These are phyloP conservation scores for Pangasius sanitwongsei DNA, from an alignment of 2,797 vertebrate genomes.

Conservation along the genomic window DNA sequence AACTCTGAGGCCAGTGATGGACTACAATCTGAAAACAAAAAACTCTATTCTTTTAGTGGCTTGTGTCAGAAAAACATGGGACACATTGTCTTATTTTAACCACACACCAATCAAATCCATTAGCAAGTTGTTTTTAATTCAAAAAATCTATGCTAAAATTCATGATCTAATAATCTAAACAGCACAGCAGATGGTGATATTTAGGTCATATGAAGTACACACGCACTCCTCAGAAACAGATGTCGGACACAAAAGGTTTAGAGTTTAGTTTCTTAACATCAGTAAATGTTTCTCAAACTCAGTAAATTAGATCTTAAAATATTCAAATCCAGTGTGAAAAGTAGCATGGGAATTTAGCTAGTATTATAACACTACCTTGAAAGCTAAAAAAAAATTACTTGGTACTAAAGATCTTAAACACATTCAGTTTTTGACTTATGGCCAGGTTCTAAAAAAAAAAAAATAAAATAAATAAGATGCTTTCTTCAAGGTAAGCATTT, in stretches of 20 bases:
- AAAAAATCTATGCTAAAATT: background rate
- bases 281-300: background rate
- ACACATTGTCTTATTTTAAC: background rate
- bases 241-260: background rate
- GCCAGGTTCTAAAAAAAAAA: background rate
- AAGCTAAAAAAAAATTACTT: background rate
- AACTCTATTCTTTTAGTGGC: background rate
- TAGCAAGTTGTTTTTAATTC: background rate
- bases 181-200: background rate
- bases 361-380: background rate
- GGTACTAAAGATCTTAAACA: background rate
- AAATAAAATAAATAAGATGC: no score
- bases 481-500: background rate
- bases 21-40: slow-evolving; percentile 14
- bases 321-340: background rate
- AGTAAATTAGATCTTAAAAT: background rate
- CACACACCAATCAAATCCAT: background rate
- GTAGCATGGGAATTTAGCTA: background rate
- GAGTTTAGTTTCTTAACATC: background rate
- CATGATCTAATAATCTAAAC: background rate
- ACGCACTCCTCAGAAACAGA: background rate
- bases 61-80: background rate
- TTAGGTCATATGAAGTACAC: background rate
- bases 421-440: background rate
- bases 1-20: slow-evolving; percentile 9